A percentile compares a stretch with the other conserved stretches of the same genome.
These are phyloP conservation scores for Carcharodon carcharias DNA, from an alignment of 2,797 vertebrate genomes.

Conservation along the genomic window DNA sequence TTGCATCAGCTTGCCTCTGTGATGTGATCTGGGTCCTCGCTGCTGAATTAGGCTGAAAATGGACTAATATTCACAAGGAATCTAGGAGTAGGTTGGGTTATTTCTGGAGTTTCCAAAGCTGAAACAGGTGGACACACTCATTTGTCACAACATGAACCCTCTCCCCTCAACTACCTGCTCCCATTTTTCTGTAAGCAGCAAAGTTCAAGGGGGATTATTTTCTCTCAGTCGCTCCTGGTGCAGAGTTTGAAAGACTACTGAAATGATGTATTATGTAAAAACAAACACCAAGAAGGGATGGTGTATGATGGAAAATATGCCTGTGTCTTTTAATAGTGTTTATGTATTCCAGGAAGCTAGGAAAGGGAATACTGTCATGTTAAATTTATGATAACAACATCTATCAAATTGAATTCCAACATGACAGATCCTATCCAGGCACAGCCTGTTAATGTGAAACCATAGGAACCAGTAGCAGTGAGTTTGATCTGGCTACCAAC, in stretches of 20 bases:
- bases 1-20: background rate
- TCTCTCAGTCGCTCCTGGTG: background rate
- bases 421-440: background rate
- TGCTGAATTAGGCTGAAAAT: background rate
- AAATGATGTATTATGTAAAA: background rate
- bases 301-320: background rate
- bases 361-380: background rate
- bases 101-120: background rate
- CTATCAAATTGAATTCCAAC: constrained; percentile 13
- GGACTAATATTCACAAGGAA: background rate
- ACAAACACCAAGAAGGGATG: background rate
- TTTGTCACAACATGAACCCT: no score
- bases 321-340: constrained; percentile 1
- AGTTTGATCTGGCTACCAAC: background rate
- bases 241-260: background rate
- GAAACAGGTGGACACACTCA: background rate
- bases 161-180: background rate
- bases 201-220: background rate
- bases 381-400: background rate
- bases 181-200: background rate
- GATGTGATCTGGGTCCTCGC: background rate
- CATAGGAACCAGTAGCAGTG: background rate
- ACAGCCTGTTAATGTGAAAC: background rate
- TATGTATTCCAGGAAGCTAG: background rate
- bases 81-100: background rate